Conservation (phyloP, 2,797 vertebrate species). For the Pseudochromis fuscus region DNA sequence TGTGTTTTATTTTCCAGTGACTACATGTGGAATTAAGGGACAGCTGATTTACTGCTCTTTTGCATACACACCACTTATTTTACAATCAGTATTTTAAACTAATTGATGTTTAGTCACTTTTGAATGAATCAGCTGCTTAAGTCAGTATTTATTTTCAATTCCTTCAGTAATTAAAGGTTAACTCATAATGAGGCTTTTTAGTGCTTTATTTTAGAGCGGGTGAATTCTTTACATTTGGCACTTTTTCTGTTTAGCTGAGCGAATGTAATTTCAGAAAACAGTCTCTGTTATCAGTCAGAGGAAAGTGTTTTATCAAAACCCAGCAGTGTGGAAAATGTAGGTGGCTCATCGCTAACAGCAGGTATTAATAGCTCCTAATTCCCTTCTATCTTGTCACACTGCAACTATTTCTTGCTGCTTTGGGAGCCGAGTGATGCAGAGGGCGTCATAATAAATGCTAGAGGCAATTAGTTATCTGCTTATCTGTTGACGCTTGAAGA, state of each 20-base stretch:
- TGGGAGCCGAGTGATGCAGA: constrained; percentile 15
- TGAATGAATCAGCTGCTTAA: neutral
- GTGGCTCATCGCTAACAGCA: constrained; percentile 28
- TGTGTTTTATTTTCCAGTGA: neutral
- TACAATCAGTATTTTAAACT: too few species aligned
- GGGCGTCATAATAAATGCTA: constrained; percentile 6
- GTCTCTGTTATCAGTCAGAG: neutral
- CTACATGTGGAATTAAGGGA: neutral
- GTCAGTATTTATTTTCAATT: neutral
- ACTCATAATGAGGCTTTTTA: neutral
- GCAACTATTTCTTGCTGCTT: constrained; percentile 13
- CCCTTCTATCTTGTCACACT: constrained; percentile 11
- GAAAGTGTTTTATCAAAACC: constrained; percentile 1
- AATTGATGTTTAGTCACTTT: neutral
- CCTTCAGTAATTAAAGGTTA: neutral
- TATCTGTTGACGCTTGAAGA: neutral
- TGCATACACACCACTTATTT: neutral
- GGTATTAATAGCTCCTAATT: constrained; percentile 50
- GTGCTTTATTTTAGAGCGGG: neutral
- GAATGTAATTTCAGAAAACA: neutral
- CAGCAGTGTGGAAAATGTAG: constrained; percentile 22
- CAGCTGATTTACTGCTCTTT: too few species aligned
- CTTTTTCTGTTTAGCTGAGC: neutral
- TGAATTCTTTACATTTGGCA: neutral
- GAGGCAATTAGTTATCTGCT: neutral